These are phyloP conservation scores for Sphaeridia pumilis DNA, from an alignment of 2,888 invertebrate species.

Conservation along the genomic window DNA sequence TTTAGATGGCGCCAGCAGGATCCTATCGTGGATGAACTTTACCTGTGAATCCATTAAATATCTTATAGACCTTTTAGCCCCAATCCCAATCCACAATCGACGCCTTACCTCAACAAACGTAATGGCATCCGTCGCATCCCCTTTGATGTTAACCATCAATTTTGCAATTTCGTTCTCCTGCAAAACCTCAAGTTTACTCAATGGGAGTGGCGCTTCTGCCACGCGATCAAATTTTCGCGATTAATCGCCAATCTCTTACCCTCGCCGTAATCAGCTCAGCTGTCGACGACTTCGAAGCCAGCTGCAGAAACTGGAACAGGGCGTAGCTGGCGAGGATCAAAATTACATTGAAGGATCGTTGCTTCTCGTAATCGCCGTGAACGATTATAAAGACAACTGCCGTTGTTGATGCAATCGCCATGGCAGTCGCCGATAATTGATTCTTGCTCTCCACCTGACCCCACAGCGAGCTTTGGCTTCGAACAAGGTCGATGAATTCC, in stretches of 20 bases:
- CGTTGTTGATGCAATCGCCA: background rate
- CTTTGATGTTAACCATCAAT: background rate
- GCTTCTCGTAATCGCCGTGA: background rate
- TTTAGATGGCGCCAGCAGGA: conserved; percentile 2
- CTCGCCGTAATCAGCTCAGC: conserved; percentile 2
- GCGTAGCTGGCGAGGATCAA: background rate
- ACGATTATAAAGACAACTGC: background rate
- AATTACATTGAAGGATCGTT: background rate
- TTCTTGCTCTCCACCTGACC: background rate
- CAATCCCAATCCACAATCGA: background rate
- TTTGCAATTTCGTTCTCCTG: conserved; percentile 1
- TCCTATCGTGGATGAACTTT: conserved; percentile 4
- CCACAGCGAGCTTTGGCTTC: background rate
- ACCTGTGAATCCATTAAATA: background rate
- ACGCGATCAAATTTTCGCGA: too few relatives aligned
- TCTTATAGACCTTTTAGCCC: background rate
- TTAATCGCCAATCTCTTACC: too few relatives aligned
- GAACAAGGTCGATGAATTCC: background rate
- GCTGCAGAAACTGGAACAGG: background rate
- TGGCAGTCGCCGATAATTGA: background rate
- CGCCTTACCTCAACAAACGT: background rate
- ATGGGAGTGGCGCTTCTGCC: background rate
- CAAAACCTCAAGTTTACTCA: background rate
- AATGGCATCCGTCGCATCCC: background rate
- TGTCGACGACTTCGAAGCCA: background rate